Percentiles rank a stretch among this genome's conserved stretches.
Evolutionary conservation across 2,888 invertebrate genomes (phyloP).

Genomic region (Microctonus aethiopoides): DNA sequence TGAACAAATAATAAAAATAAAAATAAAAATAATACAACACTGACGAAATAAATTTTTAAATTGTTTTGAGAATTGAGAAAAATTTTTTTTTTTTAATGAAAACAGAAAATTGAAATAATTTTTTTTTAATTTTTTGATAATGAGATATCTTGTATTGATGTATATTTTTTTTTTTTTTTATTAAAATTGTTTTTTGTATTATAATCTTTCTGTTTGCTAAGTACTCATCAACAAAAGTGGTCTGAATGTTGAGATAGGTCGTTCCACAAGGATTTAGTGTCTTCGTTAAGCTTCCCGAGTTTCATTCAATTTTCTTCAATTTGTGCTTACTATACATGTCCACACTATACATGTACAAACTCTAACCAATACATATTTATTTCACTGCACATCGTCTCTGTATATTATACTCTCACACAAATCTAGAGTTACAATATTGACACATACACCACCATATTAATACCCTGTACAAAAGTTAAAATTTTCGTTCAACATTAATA

Average conservation of each 20-base stretch:
- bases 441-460: too few relatives aligned
- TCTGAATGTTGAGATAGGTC: slow-evolving; percentile 62
- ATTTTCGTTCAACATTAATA: too few relatives aligned
- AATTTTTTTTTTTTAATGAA: too few relatives aligned
- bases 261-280: slow-evolving; percentile 61
- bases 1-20: too few relatives aligned
- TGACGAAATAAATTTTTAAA: too few relatives aligned
- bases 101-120: too few relatives aligned
- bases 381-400: too few relatives aligned
- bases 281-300: slow-evolving; percentile 63
- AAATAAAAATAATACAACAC: too few relatives aligned
- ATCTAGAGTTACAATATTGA: not conserved
- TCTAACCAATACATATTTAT: too few relatives aligned
- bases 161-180: not conserved
- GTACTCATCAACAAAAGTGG: slow-evolving; percentile 46
- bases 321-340: slow-evolving; percentile 56
- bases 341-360: not conserved
- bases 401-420: not conserved
- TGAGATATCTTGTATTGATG: too few relatives aligned
- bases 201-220: not conserved
- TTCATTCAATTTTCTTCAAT: slow-evolving; percentile 66
- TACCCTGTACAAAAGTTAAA: too few relatives aligned
- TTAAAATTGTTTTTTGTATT: not conserved
- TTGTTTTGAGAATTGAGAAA: too few relatives aligned
- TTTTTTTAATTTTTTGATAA: not conserved